These are phyloP conservation scores for Rhabdomys dilectus DNA, from an alignment of 2,113 vertebrate species.

Conservation along the genomic window DNA sequence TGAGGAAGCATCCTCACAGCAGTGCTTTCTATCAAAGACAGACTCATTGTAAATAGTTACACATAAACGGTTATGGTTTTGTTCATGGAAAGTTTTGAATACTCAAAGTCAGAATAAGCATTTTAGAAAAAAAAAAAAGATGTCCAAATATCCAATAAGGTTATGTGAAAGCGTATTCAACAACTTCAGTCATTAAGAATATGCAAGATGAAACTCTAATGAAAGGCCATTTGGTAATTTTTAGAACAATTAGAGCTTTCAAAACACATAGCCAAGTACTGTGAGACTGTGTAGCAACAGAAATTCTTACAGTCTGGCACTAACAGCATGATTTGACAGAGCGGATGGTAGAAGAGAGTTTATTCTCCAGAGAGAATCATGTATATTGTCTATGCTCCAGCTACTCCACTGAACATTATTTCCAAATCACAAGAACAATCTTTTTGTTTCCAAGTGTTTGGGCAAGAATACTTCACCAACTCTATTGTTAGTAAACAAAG, in stretches of 20 bases:
- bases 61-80: neutral
- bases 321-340: neutral
- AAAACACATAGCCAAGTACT: neutral
- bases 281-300: neutral
- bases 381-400: neutral
- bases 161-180: neutral
- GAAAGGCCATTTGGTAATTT: neutral
- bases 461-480: neutral
- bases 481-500: neutral
- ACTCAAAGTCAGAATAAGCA: neutral
- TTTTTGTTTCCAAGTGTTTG: neutral
- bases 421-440: neutral
- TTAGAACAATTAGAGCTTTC: neutral
- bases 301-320: neutral
- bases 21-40: neutral
- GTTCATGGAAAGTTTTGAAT: neutral
- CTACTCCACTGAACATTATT: neutral
- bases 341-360: neutral
- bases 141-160: neutral
- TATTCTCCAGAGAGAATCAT: neutral
- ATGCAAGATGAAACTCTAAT: neutral
- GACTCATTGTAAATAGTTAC: neutral
- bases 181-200: neutral
- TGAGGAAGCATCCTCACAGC: neutral
- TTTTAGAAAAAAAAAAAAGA: neutral